Conservation (phyloP, 2,113 vertebrate genomes). For the Laticauda laticaudata region DNA sequence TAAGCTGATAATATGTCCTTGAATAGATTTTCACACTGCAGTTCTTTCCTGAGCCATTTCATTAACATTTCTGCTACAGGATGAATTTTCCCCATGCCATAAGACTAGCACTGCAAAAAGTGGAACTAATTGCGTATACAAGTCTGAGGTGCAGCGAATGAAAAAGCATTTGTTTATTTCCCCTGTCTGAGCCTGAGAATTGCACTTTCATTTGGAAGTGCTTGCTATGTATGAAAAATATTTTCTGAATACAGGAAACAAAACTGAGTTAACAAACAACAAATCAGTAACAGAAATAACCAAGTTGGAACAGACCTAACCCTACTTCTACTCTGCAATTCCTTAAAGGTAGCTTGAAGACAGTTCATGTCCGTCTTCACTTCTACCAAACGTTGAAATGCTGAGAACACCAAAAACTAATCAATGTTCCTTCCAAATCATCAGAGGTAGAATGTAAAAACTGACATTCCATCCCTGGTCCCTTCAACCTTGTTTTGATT, state of each 20-base stretch:
- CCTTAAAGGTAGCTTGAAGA: background rate
- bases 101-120: slow-evolving; percentile 25
- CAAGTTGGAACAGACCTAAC: background rate
- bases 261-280: slow-evolving; percentile 13
- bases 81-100: background rate
- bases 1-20: slow-evolving; percentile 9
- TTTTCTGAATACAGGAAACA: slow-evolving; percentile 24
- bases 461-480: background rate
- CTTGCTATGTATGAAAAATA: slow-evolving; percentile 19
- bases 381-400: background rate
- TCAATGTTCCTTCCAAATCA: background rate
- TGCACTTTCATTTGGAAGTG: slow-evolving; percentile 6
- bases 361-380: background rate
- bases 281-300: background rate
- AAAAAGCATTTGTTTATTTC: background rate
- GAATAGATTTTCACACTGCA: slow-evolving; percentile 12
- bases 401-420: background rate
- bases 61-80: slow-evolving; percentile 19
- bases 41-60: slow-evolving; percentile 24
- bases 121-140: background rate
- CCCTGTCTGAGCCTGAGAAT: background rate
- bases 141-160: background rate
- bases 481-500: background rate
- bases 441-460: background rate
- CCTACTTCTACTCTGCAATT: background rate